Percentiles rank a stretch among this genome's conserved stretches.
Conservation (phyloP, 2,888 invertebrate genomes). For the Apamea sordens region DNA sequence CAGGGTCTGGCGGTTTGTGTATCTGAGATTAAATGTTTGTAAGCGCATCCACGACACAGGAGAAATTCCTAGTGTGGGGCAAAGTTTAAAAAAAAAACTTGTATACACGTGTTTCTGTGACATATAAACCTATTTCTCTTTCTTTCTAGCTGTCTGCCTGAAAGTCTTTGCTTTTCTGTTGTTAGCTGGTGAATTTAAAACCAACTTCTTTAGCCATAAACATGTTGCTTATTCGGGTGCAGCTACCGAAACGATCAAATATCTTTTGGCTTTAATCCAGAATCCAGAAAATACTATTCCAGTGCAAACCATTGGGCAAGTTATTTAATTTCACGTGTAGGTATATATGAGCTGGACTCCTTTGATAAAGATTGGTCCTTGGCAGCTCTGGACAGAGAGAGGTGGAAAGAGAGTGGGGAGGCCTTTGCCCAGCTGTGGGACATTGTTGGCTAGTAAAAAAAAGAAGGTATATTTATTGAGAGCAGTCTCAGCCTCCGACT, state of each 20-base stretch:
- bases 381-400: too few species aligned
- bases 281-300: slow-evolving; percentile 10
- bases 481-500: background rate
- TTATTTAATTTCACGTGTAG: slow-evolving; percentile 3
- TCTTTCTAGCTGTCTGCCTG: background rate
- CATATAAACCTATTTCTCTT: background rate
- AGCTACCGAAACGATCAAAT: slow-evolving; percentile 16
- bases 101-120: background rate
- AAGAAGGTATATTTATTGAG: too few species aligned
- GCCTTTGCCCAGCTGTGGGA: too few species aligned
- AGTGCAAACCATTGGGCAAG: slow-evolving; percentile 7
- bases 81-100: too few species aligned
- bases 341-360: too few species aligned
- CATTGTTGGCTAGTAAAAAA: too few species aligned
- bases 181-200: background rate
- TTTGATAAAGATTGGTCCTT: too few species aligned
- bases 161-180: background rate
- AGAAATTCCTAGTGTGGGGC: too few species aligned
- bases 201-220: background rate
- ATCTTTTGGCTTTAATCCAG: slow-evolving; percentile 6
- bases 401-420: too few species aligned
- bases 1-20: too few species aligned
- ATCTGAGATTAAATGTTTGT: too few species aligned
- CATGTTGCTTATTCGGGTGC: slow-evolving; percentile 1
- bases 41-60: too few species aligned